Evolutionary conservation across 2,888 invertebrate genomes (phyloP).

Genomic region (Zygaena filipendulae): DNA sequence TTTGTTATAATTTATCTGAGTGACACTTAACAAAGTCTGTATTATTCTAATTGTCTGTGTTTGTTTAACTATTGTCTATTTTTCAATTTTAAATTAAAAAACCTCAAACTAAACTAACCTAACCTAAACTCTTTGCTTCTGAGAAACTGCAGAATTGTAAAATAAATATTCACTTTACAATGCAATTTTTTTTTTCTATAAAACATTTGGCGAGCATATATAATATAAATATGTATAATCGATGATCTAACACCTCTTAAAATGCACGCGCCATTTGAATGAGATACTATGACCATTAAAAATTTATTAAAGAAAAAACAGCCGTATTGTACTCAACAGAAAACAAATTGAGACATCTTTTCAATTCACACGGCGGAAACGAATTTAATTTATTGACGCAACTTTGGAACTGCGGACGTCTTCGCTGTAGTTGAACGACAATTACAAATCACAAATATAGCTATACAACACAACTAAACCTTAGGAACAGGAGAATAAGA

Average conservation of each 20-base stretch:
- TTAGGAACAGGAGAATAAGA: too few relatives aligned
- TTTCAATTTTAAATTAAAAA: conserved; percentile 6
- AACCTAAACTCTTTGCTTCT: too few relatives aligned
- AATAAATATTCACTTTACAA: too few relatives aligned
- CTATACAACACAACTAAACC: too few relatives aligned
- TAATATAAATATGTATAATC: too few relatives aligned
- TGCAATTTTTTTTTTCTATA: too few relatives aligned
- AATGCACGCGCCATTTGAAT: conserved; percentile 40
- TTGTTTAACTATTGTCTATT: conserved; percentile 31
- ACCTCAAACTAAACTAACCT: neutral
- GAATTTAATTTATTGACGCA: conserved; percentile 65
- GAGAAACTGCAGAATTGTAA: too few relatives aligned
- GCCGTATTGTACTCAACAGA: conserved; percentile 35
- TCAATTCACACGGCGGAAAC: conserved; percentile 60
- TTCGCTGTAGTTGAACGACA: conserved; percentile 52
- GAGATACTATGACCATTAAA: conserved; percentile 32
- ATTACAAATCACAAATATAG: conserved; percentile 36
- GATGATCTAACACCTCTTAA: too few relatives aligned
- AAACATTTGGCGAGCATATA: too few relatives aligned
- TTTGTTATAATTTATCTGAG: too few relatives aligned
- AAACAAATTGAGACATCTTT: conserved; percentile 63
- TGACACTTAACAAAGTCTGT: conserved; percentile 39
- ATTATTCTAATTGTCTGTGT: conserved; percentile 33
- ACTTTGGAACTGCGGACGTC: conserved; percentile 49
- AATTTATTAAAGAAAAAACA: conserved; percentile 25